phyloP scores from a whole-genome alignment of 2,888 invertebrate genomes.

The Eucriotettix oculatus region DNA sequence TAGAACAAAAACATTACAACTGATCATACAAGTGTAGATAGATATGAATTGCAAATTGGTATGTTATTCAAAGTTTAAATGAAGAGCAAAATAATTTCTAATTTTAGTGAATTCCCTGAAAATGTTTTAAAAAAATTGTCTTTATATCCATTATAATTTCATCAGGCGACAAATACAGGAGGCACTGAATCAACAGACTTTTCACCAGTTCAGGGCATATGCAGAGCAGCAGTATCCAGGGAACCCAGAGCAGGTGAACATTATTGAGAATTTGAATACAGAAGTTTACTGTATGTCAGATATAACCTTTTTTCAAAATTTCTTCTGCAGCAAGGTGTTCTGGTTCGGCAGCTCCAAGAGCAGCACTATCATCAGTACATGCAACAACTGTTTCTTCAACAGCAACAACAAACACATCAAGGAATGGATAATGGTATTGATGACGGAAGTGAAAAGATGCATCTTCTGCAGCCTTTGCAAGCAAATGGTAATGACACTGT shows the following conservation, averaged over 20 bases:
- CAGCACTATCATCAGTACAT: constrained; percentile 99
- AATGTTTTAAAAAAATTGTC: no score
- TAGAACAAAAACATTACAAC: no score
- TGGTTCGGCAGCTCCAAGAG: constrained; percentile 90
- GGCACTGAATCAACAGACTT: constrained; percentile 89
- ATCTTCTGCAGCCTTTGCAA: not conserved
- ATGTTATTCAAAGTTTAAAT: no score
- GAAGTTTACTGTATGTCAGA: not conserved
- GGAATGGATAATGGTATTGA: constrained; percentile 7
- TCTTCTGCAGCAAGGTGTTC: constrained; percentile 63
- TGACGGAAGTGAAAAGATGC: constrained; percentile 20
- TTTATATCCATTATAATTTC: constrained; percentile 7
- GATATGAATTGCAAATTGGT: no score
- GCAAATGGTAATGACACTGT: no score
- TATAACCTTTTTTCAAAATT: not conserved
- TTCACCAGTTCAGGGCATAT: constrained; percentile 74
- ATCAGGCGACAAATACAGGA: constrained; percentile 75
- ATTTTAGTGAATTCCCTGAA: no score
- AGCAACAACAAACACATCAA: constrained; percentile 17
- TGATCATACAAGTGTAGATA: no score
- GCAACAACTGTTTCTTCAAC: constrained; percentile 67
- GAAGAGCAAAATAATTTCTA: no score
- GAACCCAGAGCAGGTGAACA: constrained; percentile 35
- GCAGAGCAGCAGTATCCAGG: constrained; percentile 76
- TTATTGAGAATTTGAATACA: not conserved